phyloP scores from a whole-genome alignment of 1,140 invertebrate genomes.

The Ceratina australensis region DNA sequence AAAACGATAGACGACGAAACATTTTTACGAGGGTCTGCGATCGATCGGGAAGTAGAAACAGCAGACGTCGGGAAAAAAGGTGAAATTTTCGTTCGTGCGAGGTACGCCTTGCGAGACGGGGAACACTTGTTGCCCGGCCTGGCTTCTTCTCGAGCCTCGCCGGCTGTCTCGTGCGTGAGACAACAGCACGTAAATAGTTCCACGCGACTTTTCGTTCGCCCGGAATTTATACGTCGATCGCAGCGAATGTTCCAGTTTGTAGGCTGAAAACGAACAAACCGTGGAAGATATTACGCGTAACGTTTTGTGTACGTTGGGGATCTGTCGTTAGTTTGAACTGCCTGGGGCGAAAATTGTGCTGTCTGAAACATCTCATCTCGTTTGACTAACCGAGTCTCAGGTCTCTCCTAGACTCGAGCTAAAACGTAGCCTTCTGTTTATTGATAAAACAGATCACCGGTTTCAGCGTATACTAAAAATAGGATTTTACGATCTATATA shows the following conservation, averaged over 20 bases:
- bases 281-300: no score
- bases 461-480: no score
- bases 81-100: slow-evolving; percentile 36
- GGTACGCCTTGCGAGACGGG: slow-evolving; percentile 31
- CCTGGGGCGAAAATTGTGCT: no score
- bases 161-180: slow-evolving; percentile 63
- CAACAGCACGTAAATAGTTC: slow-evolving; percentile 57
- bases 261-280: no score
- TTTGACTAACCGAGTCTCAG: no score
- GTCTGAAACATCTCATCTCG: no score
- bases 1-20: neutral
- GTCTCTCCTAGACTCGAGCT: no score
- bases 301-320: no score
- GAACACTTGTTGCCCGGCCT: slow-evolving; percentile 64
- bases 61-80: neutral
- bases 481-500: no score
- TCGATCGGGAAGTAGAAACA: slow-evolving; percentile 10
- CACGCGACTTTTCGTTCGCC: slow-evolving; percentile 39
- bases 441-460: no score
- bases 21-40: slow-evolving; percentile 22
- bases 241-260: neutral
- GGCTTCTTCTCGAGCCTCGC: slow-evolving; percentile 14
- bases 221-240: slow-evolving; percentile 29
- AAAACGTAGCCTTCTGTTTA: no score
- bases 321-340: no score